A percentile compares a stretch with the other conserved stretches of the same genome.
Evolutionary conservation across 2,888 invertebrate species (phyloP).

Genomic region (Pseudoips prasinana): DNA sequence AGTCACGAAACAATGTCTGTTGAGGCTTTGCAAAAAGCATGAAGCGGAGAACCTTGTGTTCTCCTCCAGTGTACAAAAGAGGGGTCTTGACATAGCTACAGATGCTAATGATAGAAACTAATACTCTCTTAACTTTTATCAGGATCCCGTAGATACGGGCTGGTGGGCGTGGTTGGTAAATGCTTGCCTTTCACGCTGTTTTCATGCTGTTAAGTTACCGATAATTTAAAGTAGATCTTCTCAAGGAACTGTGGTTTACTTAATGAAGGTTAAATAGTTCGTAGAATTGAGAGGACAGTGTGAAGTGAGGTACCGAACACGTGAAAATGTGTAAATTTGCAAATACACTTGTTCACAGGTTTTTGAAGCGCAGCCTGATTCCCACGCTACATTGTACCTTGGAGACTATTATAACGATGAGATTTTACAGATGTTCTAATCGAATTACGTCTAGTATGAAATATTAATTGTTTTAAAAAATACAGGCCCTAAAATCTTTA

Average conservation of each 20-base stretch:
- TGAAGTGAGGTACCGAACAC: conserved; percentile 36
- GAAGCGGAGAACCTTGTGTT: background rate
- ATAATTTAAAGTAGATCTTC: background rate
- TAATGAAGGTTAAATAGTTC: conserved; percentile 35
- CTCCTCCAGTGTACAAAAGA: too few species aligned
- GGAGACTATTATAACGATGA: conserved; percentile 8
- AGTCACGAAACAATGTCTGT: conserved; percentile 7
- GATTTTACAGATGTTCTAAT: too few species aligned
- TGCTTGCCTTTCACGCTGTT: too few species aligned
- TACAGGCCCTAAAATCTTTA: too few species aligned
- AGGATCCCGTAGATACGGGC: too few species aligned
- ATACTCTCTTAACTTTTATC: too few species aligned
- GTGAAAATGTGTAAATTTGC: conserved; percentile 53
- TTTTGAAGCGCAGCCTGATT: conserved; percentile 7
- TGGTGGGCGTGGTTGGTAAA: too few species aligned
- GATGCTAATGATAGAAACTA: too few species aligned
- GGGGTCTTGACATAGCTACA: too few species aligned
- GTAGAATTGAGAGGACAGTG: conserved; percentile 47
- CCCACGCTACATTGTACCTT: conserved; percentile 27
- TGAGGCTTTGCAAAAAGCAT: conserved; percentile 3
- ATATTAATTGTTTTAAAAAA: too few species aligned
- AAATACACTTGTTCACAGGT: conserved; percentile 31
- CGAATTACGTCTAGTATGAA: too few species aligned
- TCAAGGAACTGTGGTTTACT: conserved; percentile 1
- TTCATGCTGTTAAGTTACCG: background rate